Evolutionary conservation across 2,888 invertebrate genomes (phyloP).

Genomic region (Carterocephalus palaemon): DNA sequence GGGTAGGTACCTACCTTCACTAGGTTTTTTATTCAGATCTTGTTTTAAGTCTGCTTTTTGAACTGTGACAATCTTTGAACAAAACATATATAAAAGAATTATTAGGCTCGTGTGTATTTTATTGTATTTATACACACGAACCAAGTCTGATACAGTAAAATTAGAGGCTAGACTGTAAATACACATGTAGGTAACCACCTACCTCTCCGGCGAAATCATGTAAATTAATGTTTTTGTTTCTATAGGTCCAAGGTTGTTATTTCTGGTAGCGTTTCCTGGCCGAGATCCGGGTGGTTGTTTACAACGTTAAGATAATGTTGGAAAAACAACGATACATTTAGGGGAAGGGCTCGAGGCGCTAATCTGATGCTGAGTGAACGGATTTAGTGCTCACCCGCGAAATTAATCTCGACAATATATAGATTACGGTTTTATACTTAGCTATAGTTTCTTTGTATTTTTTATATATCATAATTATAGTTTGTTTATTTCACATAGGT

Average conservation of each 20-base stretch:
- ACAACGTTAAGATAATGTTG: slow-evolving; percentile 62
- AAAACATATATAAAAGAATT: no score
- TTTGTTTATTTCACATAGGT: no score
- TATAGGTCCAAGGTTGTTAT: slow-evolving; percentile 36
- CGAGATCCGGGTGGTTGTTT: slow-evolving; percentile 46
- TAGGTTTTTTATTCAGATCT: no score
- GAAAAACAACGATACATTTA: slow-evolving; percentile 64
- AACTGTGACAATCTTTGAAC: no score
- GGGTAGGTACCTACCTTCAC: no score
- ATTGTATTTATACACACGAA: no score
- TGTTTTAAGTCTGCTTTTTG: no score
- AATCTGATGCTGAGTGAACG: slow-evolving; percentile 71
- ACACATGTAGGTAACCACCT: slow-evolving; percentile 1
- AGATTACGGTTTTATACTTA: slow-evolving; percentile 22
- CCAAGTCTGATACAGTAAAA: no score
- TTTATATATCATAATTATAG: no score
- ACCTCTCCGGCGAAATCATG: no score
- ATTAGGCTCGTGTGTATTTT: no score
- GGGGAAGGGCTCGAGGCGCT: slow-evolving; percentile 50
- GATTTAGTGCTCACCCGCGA: slow-evolving; percentile 62
- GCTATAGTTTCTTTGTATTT: slow-evolving; percentile 10
- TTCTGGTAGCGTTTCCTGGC: slow-evolving; percentile 45
- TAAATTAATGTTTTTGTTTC: slow-evolving; percentile 14
- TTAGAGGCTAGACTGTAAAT: neutral
- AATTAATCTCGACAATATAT: slow-evolving; percentile 49